Percentiles rank a stretch among this genome's conserved stretches.
Conservation (phyloP, 2,797 vertebrate species). For the Strix occidentalis region DNA sequence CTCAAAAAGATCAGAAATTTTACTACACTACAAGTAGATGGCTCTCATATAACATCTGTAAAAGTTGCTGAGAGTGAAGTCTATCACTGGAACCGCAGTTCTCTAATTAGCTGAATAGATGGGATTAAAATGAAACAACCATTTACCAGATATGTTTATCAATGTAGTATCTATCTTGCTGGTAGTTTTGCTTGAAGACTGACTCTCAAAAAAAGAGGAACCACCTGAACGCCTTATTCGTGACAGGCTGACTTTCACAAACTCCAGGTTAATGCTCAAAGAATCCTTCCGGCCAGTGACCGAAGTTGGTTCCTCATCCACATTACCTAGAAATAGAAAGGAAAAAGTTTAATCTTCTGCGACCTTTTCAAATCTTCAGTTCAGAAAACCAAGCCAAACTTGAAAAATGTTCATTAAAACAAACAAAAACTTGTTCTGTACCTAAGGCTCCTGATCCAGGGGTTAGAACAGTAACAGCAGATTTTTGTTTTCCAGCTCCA, state of each 20-base stretch:
- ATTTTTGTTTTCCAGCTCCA: slow-evolving; percentile 96
- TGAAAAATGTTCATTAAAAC: neutral
- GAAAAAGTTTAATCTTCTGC: neutral
- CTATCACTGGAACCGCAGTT: neutral
- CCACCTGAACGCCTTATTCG: slow-evolving; percentile 92
- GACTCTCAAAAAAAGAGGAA: slow-evolving; percentile 91
- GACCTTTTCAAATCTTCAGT: neutral
- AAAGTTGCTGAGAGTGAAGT: neutral
- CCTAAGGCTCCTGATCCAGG: slow-evolving; percentile 84
- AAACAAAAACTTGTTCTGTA: slow-evolving; percentile 30
- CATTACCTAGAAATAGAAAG: slow-evolving; percentile 78
- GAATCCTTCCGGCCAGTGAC: slow-evolving; percentile 98
- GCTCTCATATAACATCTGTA: neutral
- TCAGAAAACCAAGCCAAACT: neutral
- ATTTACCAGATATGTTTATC: slow-evolving; percentile 97
- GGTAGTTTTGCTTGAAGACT: slow-evolving; percentile 82
- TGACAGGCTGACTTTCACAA: slow-evolving; percentile 97
- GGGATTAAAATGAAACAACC: neutral
- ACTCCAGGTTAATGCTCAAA: slow-evolving; percentile 96
- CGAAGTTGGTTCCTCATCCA: slow-evolving; percentile 93
- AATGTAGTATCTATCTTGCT: slow-evolving; percentile 96
- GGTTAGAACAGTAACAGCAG: slow-evolving; percentile 89
- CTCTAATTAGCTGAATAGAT: neutral
- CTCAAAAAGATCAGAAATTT: neutral
- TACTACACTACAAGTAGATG: neutral